Conservation (phyloP, 2,113 vertebrate species). For the Pelusios castaneus region DNA sequence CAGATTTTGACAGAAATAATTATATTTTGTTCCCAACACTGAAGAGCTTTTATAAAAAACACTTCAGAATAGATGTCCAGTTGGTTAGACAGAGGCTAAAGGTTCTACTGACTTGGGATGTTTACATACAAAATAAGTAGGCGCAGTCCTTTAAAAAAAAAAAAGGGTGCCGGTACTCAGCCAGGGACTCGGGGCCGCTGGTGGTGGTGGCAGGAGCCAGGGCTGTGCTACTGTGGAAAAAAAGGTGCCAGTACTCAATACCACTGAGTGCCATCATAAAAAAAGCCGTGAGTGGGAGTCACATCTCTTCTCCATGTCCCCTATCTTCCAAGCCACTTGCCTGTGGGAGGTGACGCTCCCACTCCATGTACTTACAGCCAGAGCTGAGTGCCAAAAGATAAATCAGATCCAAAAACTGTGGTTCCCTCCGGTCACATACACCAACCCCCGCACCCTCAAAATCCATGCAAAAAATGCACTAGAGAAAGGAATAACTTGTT, state of each 20-base stretch:
- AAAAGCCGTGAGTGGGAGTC: no score
- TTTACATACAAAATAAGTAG: background rate
- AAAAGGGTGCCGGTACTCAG: no score
- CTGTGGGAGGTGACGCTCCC: background rate
- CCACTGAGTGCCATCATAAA: no score
- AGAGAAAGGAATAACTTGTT: background rate
- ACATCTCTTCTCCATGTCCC: background rate
- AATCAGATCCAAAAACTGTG: background rate
- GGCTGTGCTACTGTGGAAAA: no score
- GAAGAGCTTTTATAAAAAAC: background rate
- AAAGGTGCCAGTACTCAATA: no score
- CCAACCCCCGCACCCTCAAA: background rate
- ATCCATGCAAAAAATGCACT: background rate
- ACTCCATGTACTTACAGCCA: background rate
- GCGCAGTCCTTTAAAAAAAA: no score
- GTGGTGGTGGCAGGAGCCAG: no score
- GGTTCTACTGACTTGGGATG: background rate
- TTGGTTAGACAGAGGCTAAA: background rate
- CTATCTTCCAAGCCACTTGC: background rate
- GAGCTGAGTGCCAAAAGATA: background rate
- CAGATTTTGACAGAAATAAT: background rate
- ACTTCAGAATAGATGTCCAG: background rate
- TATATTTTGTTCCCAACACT: background rate
- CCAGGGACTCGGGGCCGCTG: no score
- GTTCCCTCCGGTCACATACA: background rate